Evolutionary conservation across 2,797 vertebrate species (phyloP).

Genomic region (Parotocinclus haroldoi): DNA sequence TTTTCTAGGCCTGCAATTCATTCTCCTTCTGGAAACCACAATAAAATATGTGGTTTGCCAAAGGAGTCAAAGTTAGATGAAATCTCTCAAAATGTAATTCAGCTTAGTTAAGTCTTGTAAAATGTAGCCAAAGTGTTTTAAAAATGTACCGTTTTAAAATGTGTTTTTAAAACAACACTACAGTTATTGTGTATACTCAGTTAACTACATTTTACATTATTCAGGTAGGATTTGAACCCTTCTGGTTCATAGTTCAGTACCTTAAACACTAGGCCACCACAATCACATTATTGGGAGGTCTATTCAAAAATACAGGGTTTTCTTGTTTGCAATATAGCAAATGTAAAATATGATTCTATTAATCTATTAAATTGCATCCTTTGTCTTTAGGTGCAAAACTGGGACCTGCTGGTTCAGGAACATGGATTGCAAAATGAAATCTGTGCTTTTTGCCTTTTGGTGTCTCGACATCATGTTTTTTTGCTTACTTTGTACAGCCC

Average conservation of each 20-base stretch:
- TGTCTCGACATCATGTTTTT: constrained; percentile 77
- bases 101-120: constrained; percentile 6
- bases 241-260: too few species aligned
- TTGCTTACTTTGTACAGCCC: constrained; percentile 74
- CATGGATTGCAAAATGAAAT: constrained; percentile 77
- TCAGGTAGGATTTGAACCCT: too few species aligned
- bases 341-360: too few species aligned
- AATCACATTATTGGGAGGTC: too few species aligned
- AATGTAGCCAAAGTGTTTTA: constrained; percentile 49
- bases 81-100: constrained; percentile 23
- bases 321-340: too few species aligned
- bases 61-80: constrained; percentile 46
- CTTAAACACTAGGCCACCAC: too few species aligned
- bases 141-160: constrained; percentile 27
- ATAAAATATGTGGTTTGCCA: constrained; percentile 53
- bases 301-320: too few species aligned
- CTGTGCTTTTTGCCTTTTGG: constrained; percentile 70
- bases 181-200: too few species aligned
- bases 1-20: constrained; percentile 61
- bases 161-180: neutral
- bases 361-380: constrained; percentile 43
- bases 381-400: constrained; percentile 72
- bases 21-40: constrained; percentile 57
- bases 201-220: too few species aligned
- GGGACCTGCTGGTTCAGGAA: constrained; percentile 70